Evolutionary conservation across 2,888 invertebrate genomes (phyloP).

Genomic region (Chrysopilus asiliformis): DNA sequence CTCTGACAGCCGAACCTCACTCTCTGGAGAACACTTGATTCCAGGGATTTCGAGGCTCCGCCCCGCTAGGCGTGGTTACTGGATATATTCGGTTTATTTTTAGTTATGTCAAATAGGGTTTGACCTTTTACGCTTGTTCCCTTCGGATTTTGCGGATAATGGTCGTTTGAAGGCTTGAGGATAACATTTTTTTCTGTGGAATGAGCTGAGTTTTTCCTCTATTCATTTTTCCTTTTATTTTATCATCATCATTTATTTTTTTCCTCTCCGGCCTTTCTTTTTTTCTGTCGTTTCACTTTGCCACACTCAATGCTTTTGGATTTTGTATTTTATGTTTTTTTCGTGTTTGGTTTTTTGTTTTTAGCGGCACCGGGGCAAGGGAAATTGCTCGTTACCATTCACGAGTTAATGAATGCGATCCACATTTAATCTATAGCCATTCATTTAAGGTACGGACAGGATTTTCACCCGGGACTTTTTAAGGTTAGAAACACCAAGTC

Average conservation of each 20-base stretch:
- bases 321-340: slow-evolving; percentile 3
- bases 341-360: too few relatives aligned
- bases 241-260: too few relatives aligned
- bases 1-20: slow-evolving; percentile 13
- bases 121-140: slow-evolving; percentile 14
- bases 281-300: neutral
- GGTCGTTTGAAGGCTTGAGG: too few relatives aligned
- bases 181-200: too few relatives aligned
- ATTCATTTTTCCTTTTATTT: too few relatives aligned
- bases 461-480: slow-evolving; percentile 10
- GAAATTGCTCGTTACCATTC: too few relatives aligned
- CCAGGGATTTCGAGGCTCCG: slow-evolving; percentile 10
- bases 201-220: too few relatives aligned
- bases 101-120: slow-evolving; percentile 14
- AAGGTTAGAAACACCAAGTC: too few relatives aligned
- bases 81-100: slow-evolving; percentile 8
- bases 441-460: slow-evolving; percentile 13
- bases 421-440: slow-evolving; percentile 15
- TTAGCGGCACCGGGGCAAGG: too few relatives aligned
- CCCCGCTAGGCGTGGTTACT: slow-evolving; percentile 11
- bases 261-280: too few relatives aligned
- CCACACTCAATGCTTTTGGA: neutral
- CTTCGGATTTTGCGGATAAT: slow-evolving; percentile 1
- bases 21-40: slow-evolving; percentile 12
- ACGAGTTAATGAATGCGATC: slow-evolving; percentile 16